Evolutionary conservation across 2,888 invertebrate genomes (phyloP).

Genomic region (Dasypogon diadema): DNA sequence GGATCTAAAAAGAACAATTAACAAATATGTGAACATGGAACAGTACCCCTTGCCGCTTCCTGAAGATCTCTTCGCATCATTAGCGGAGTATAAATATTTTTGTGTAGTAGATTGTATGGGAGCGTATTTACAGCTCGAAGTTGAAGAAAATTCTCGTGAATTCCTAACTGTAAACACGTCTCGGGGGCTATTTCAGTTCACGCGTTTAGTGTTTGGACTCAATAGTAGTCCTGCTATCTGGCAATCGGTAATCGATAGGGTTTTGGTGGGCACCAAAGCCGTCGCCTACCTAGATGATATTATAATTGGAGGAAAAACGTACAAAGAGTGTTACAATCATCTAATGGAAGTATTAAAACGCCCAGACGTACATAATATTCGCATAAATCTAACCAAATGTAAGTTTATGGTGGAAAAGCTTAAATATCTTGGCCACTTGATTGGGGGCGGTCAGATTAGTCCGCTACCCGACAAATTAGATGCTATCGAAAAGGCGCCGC

Average conservation of each 20-base stretch:
- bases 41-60: not conserved
- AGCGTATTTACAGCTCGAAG: not conserved
- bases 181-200: not conserved
- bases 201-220: not conserved
- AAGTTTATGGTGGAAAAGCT: constrained; percentile 46
- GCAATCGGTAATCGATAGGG: not conserved
- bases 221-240: not conserved
- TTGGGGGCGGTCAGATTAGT: not conserved
- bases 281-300: constrained; percentile 51
- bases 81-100: not conserved
- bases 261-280: constrained; percentile 4
- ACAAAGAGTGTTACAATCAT: constrained; percentile 39
- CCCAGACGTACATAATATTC: constrained; percentile 40
- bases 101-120: not conserved
- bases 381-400: constrained; percentile 51
- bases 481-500: not conserved
- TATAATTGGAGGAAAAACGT: constrained; percentile 31
- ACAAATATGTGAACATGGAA: not conserved
- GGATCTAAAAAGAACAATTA: not conserved
- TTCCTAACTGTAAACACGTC: not conserved
- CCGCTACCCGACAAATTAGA: not conserved
- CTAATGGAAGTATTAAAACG: constrained; percentile 32
- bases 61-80: not conserved
- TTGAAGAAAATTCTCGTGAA: not conserved
- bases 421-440: constrained; percentile 5